Evolutionary conservation across 1,140 invertebrate species (phyloP).

Genomic region (Pseudoatta argentina): DNA sequence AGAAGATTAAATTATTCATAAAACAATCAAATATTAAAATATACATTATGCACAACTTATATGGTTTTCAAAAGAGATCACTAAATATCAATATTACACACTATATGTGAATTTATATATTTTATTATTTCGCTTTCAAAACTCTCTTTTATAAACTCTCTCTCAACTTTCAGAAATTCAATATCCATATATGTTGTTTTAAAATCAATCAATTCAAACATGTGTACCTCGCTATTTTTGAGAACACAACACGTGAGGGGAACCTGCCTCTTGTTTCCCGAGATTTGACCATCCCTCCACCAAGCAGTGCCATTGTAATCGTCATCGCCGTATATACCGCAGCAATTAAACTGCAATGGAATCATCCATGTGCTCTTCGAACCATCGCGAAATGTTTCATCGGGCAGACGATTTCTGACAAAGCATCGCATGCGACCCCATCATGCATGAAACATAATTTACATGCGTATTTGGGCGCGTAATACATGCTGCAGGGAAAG

Average conservation of each 20-base stretch:
- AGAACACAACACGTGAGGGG: slow-evolving; percentile 86
- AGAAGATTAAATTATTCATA: not conserved
- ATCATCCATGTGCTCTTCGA: slow-evolving; percentile 60
- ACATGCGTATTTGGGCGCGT: not conserved
- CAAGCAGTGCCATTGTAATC: slow-evolving; percentile 87
- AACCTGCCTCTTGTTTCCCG: slow-evolving; percentile 81
- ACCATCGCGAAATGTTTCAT: slow-evolving; percentile 31
- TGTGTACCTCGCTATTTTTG: slow-evolving; percentile 82
- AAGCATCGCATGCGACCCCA: slow-evolving; percentile 17
- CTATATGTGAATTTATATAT: not conserved
- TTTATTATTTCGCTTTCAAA: not conserved
- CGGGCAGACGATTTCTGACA: slow-evolving; percentile 36
- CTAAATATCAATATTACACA: not conserved
- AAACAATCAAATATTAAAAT: not conserved
- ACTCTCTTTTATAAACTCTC: not conserved
- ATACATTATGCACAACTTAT: not conserved
- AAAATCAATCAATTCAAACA: slow-evolving; percentile 9
- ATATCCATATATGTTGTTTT: slow-evolving; percentile 5
- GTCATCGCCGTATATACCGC: slow-evolving; percentile 85
- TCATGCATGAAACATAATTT: slow-evolving; percentile 47
- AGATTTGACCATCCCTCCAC: slow-evolving; percentile 82
- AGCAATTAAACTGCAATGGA: slow-evolving; percentile 87
- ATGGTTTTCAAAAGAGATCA: slow-evolving; percentile 1
- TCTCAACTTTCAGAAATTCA: not conserved
- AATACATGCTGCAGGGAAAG: slow-evolving; percentile 19